A percentile compares a stretch with the other conserved stretches of the same genome.
These are phyloP conservation scores for Ophioninae sp. DNA, from an alignment of 2,888 invertebrate genomes.

Conservation along the genomic window DNA sequence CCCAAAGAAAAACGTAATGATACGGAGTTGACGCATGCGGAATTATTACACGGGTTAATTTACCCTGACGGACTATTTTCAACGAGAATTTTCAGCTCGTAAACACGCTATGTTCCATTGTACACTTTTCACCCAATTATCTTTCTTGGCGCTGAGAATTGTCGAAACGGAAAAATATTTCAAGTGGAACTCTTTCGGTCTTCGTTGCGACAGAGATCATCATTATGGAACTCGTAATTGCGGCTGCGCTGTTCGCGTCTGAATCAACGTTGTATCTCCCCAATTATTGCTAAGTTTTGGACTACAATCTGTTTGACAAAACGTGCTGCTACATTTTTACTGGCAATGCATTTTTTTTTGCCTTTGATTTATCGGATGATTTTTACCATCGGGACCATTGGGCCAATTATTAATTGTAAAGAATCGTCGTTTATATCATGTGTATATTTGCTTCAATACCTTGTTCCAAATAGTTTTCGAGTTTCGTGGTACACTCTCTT, in stretches of 20 bases:
- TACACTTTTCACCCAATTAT: neutral
- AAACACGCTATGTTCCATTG: neutral
- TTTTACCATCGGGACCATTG: no score
- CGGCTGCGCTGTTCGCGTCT: neutral
- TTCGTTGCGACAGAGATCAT: neutral
- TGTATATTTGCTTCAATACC: no score
- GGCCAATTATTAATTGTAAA: no score
- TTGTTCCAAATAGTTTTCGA: no score
- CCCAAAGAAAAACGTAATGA: neutral
- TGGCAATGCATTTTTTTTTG: no score
- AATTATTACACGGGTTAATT: conserved; percentile 51
- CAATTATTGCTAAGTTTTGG: neutral
- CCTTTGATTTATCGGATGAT: no score
- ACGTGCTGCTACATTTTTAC: no score
- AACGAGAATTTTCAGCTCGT: neutral
- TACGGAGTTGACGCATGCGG: neutral
- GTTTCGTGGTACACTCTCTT: no score
- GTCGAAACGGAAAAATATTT: neutral
- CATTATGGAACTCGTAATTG: neutral
- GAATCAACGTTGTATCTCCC: neutral
- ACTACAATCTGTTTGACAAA: no score
- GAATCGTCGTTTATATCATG: no score
- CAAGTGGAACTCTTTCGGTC: neutral
- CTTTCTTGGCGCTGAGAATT: neutral
- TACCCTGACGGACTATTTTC: conserved; percentile 38